These are phyloP conservation scores for Notolabrus celidotus DNA, from an alignment of 2,797 vertebrate species.

Conservation along the genomic window DNA sequence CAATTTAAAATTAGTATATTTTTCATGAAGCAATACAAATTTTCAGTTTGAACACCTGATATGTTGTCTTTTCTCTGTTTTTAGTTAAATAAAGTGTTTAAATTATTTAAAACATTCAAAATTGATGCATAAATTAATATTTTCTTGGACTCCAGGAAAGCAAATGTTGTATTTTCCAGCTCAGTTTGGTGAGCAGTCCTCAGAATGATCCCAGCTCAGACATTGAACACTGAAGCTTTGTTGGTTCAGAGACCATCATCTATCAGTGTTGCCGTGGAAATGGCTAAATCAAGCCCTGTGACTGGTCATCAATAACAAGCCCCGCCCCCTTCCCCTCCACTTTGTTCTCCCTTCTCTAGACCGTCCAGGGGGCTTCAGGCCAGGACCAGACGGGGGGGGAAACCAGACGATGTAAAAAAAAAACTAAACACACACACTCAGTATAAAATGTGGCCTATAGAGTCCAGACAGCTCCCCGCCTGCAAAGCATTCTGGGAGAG, in stretches of 20 bases:
- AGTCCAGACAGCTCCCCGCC: constrained; percentile 27
- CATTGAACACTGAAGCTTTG: constrained; percentile 52
- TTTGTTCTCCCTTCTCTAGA: constrained; percentile 50
- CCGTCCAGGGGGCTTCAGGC: constrained; percentile 32
- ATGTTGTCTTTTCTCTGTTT: too few species aligned
- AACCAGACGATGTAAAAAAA: constrained; percentile 29
- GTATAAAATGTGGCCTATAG: constrained; percentile 49
- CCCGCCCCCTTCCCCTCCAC: constrained; percentile 31
- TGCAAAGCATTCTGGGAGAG: constrained; percentile 72
- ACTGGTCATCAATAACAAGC: constrained; percentile 68
- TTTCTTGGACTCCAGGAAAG: too few species aligned
- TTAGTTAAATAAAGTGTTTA: too few species aligned
- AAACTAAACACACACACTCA: constrained; percentile 35
- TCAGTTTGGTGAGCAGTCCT: constrained; percentile 1
- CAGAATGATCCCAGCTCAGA: constrained; percentile 23
- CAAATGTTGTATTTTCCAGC: too few species aligned
- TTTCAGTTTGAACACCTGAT: too few species aligned
- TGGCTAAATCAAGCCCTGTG: constrained; percentile 69
- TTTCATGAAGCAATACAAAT: too few species aligned
- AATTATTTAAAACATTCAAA: too few species aligned
- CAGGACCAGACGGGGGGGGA: constrained; percentile 30
- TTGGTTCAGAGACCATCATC: constrained; percentile 69
- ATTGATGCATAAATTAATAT: too few species aligned
- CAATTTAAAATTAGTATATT: too few species aligned
- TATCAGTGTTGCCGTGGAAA: constrained; percentile 72